Percentiles rank a stretch among this genome's conserved stretches.
These are phyloP conservation scores for Hydroisotoma schaefferi DNA, from an alignment of 2,888 invertebrate genomes.

Conservation along the genomic window DNA sequence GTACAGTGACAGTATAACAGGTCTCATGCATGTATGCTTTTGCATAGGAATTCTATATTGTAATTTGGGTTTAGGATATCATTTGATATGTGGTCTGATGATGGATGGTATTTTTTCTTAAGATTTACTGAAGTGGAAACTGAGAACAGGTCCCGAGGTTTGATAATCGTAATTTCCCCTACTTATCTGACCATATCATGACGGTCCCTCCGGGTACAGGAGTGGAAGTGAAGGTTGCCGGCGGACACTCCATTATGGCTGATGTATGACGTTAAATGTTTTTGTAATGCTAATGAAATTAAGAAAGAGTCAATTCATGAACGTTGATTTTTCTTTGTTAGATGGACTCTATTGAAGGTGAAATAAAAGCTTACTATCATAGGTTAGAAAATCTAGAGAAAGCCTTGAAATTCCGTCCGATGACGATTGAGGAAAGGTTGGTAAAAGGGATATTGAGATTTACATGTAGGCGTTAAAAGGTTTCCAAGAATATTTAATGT, in stretches of 20 bases:
- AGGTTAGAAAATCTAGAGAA: constrained; percentile 34
- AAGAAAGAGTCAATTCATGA: not conserved
- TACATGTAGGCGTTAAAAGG: not conserved
- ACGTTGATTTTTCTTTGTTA: constrained; percentile 7
- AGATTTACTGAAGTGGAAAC: no score
- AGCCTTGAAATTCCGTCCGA: constrained; percentile 28
- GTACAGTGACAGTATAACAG: no score
- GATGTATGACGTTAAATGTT: constrained; percentile 6
- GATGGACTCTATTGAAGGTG: constrained; percentile 33
- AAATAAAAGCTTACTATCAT: constrained; percentile 29
- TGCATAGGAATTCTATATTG: no score
- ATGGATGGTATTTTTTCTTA: no score
- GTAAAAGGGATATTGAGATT: not conserved
- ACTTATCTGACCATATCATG: no score
- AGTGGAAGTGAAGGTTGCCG: no score
- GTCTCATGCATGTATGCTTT: no score
- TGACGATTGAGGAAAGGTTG: constrained; percentile 36
- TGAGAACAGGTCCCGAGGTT: no score
- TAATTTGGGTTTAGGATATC: no score
- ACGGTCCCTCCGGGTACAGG: no score
- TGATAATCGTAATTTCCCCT: no score
- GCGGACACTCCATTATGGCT: constrained; percentile 21
- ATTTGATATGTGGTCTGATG: no score
- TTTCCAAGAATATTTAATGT: not conserved
- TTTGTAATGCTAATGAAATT: not conserved